These are phyloP conservation scores for Heliothis subflexa DNA, from an alignment of 1,140 invertebrate genomes.

Conservation along the genomic window DNA sequence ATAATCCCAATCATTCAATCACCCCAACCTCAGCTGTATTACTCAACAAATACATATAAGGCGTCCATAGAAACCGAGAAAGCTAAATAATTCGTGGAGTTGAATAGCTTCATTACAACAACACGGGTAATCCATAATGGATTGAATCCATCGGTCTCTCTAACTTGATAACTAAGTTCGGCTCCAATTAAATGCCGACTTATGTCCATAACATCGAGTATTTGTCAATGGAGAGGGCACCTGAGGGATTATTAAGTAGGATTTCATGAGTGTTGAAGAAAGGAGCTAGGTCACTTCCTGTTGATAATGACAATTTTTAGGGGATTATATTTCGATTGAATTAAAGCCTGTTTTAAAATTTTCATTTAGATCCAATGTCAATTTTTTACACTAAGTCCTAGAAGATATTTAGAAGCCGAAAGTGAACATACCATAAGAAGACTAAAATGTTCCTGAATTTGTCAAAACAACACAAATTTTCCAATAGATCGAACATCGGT, in stretches of 20 bases:
- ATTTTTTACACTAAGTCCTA: too few relatives aligned
- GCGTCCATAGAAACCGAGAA: constrained; percentile 31
- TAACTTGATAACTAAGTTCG: constrained; percentile 60
- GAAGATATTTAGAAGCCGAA: too few relatives aligned
- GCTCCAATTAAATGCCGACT: constrained; percentile 62
- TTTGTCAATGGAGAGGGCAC: constrained; percentile 29
- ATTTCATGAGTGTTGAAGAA: neutral
- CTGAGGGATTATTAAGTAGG: neutral
- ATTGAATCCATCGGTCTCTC: constrained; percentile 56
- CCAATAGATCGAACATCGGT: neutral
- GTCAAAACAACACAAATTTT: too few relatives aligned
- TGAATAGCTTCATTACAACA: constrained; percentile 72
- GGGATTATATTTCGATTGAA: too few relatives aligned
- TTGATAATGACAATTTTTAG: too few relatives aligned
- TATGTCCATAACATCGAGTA: constrained; percentile 52
- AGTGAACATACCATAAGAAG: too few relatives aligned
- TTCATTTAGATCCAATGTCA: too few relatives aligned
- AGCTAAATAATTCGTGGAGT: constrained; percentile 48
- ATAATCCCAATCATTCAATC: neutral
- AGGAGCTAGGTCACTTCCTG: too few relatives aligned
- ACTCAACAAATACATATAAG: neutral
- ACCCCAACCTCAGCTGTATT: neutral
- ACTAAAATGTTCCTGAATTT: too few relatives aligned
- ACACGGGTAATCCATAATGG: constrained; percentile 67
- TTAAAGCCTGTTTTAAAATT: too few relatives aligned